Percentiles rank a stretch among this genome's conserved stretches.
These are phyloP conservation scores for Herpailurus yagouaroundi DNA, from an alignment of 2,113 vertebrate genomes.

Conservation along the genomic window DNA sequence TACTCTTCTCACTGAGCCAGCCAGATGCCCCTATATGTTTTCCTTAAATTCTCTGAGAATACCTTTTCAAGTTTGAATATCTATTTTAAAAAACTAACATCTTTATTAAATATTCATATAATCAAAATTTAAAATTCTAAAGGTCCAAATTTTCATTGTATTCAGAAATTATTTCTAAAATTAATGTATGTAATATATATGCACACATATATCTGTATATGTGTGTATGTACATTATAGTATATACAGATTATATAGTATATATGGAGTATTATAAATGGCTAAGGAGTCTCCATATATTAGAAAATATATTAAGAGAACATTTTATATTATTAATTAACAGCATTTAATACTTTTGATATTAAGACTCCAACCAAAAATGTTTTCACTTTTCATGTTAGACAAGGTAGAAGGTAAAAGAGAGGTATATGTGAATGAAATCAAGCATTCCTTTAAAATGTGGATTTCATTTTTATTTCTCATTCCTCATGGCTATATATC, in stretches of 20 bases:
- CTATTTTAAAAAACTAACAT: neutral
- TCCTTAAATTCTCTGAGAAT: neutral
- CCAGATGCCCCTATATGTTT: neutral
- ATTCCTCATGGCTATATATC: neutral
- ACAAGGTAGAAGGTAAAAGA: neutral
- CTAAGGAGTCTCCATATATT: neutral
- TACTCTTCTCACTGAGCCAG: neutral
- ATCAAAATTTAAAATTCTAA: neutral
- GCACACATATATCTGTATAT: neutral
- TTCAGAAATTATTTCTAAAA: neutral
- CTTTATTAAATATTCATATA: neutral
- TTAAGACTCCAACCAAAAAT: neutral
- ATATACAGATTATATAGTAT: neutral
- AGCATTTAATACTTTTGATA: neutral
- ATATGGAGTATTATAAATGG: neutral
- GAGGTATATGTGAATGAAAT: neutral
- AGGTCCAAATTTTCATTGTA: constrained; percentile 43
- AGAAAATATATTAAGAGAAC: neutral
- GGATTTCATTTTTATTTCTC: neutral
- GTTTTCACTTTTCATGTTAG: neutral
- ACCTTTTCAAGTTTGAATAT: neutral
- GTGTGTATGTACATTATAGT: too few relatives aligned
- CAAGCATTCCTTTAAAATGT: neutral
- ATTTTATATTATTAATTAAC: neutral
- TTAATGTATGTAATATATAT: neutral